These are phyloP conservation scores for Cebidichthys violaceus DNA, from an alignment of 2,113 vertebrate genomes.

Conservation along the genomic window DNA sequence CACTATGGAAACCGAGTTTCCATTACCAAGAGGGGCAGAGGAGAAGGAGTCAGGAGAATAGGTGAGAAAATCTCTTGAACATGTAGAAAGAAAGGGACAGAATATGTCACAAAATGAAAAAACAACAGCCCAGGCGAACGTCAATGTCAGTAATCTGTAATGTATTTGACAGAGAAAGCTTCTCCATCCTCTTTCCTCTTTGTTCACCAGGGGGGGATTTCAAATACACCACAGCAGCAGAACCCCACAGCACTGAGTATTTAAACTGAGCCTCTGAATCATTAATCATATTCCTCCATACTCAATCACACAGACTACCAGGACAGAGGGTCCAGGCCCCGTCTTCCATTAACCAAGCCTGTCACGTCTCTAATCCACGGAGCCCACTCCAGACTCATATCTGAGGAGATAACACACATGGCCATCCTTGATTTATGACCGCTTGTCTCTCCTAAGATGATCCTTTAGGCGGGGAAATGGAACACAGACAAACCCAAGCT, in stretches of 20 bases:
- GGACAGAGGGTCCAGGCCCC: constrained; percentile 42
- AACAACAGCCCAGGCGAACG: not conserved
- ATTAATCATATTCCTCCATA: constrained; percentile 58
- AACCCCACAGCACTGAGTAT: constrained; percentile 48
- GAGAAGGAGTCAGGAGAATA: constrained; percentile 25
- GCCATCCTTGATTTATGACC: constrained; percentile 63
- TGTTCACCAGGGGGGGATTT: not conserved
- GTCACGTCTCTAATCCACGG: constrained; percentile 64
- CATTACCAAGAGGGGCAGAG: constrained; percentile 43
- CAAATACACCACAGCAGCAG: constrained; percentile 36
- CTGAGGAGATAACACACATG: constrained; percentile 58
- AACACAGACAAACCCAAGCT: constrained; percentile 14
- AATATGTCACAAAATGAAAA: not conserved
- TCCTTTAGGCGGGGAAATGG: constrained; percentile 42
- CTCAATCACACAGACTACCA: constrained; percentile 55
- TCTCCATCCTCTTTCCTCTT: not conserved
- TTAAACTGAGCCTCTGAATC: constrained; percentile 60
- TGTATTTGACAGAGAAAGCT: not conserved
- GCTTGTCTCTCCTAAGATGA: constrained; percentile 48
- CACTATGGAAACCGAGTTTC: constrained; percentile 76
- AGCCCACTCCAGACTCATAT: constrained; percentile 56
- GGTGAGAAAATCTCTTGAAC: constrained; percentile 38
- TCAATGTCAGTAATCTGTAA: constrained; percentile 3
- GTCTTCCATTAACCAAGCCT: constrained; percentile 66
- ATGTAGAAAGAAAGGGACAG: not conserved